These are phyloP conservation scores for Epinephelus malabaricus DNA, from an alignment of 2,797 vertebrate species.

Conservation along the genomic window DNA sequence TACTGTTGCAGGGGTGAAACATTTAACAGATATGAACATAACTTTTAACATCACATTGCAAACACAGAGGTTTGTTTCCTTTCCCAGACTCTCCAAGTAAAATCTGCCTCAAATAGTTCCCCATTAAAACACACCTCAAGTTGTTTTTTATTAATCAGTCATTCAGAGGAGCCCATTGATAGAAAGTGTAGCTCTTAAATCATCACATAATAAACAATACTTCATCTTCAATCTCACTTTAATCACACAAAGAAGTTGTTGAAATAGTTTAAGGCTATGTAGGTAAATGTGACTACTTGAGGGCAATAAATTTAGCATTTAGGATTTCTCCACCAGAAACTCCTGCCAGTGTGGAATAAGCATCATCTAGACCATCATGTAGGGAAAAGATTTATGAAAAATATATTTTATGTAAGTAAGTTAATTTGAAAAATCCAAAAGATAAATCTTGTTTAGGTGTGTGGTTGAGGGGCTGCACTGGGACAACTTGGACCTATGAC, in stretches of 20 bases:
- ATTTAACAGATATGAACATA: neutral
- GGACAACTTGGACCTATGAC: conserved; percentile 11
- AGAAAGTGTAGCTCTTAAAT: neutral
- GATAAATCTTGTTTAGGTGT: neutral
- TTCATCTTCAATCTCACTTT: neutral
- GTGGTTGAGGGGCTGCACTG: neutral
- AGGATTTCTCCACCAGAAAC: neutral
- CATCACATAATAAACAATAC: neutral
- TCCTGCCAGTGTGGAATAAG: neutral
- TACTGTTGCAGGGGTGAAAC: neutral
- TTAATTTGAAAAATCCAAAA: neutral
- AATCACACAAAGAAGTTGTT: neutral
- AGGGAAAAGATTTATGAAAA: neutral
- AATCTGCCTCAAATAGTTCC: no score
- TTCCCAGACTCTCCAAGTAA: no score
- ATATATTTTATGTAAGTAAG: neutral
- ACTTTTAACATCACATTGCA: neutral
- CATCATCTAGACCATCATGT: neutral
- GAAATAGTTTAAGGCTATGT: neutral
- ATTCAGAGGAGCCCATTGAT: neutral
- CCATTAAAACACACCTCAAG: no score
- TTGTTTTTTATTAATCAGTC: neutral
- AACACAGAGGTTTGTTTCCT: neutral
- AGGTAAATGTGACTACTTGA: neutral
- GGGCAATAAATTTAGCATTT: neutral